phyloP scores from a whole-genome alignment of 2,797 vertebrate genomes.

The Pteropus rufus region DNA sequence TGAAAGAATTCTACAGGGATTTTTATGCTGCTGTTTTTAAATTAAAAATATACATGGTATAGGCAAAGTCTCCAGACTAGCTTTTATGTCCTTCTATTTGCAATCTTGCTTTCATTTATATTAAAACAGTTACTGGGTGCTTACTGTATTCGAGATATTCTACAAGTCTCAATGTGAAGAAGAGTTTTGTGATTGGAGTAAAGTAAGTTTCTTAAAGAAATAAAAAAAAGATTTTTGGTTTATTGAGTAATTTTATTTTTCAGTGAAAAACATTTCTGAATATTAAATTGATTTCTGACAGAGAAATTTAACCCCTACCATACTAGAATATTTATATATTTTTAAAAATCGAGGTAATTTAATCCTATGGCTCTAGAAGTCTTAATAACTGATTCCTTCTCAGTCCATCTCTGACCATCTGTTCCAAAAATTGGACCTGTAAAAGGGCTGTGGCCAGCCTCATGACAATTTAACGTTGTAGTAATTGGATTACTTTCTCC shows the following conservation, averaged over 20 bases:
- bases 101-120: not conserved
- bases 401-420: not conserved
- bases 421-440: not conserved
- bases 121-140: not conserved
- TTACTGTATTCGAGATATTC: not conserved
- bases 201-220: not conserved
- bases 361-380: not conserved
- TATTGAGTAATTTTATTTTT: constrained; percentile 15
- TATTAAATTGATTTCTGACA: not conserved
- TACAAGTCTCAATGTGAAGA: not conserved
- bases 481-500: not conserved
- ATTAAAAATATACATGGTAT: not conserved
- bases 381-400: not conserved
- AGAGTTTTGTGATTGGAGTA: not conserved
- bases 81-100: not conserved
- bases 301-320: not conserved
- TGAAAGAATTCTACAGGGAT: constrained; percentile 1
- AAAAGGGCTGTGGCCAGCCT: not conserved
- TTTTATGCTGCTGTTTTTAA: constrained; percentile 27
- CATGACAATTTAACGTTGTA: not conserved
- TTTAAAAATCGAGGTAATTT: constrained; percentile 2
- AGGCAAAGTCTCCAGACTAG: not conserved
- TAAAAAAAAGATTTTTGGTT: not conserved
- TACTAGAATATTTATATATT: not conserved
- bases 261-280: not conserved